A percentile compares a stretch with the other conserved stretches of the same genome.
Evolutionary conservation across 1,140 invertebrate species (phyloP).

Genomic region (Anthonomus grandis): DNA sequence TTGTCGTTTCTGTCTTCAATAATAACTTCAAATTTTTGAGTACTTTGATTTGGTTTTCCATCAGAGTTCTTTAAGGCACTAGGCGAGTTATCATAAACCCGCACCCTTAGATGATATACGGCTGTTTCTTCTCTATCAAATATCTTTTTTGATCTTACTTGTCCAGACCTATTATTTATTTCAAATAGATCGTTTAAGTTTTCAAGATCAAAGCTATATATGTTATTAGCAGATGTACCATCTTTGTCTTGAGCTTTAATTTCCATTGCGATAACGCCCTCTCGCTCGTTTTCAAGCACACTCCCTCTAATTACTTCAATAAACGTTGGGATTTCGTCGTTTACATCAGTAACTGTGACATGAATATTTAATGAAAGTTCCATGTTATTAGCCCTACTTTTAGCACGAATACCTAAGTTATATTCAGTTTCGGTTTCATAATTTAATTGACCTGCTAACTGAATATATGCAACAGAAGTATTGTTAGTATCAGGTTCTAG

Average conservation of each 20-base stretch:
- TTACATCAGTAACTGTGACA: constrained; percentile 78
- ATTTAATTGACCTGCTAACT: constrained; percentile 70
- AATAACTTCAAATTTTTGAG: constrained; percentile 77
- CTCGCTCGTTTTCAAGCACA: constrained; percentile 75
- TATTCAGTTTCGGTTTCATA: constrained; percentile 82
- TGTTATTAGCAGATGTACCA: constrained; percentile 75
- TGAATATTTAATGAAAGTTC: constrained; percentile 69
- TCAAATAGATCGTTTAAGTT: constrained; percentile 69
- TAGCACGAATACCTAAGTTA: constrained; percentile 74
- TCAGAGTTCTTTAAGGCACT: constrained; percentile 73
- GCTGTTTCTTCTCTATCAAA: constrained; percentile 80
- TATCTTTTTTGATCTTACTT: constrained; percentile 70
- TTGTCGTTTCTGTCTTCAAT: constrained; percentile 93
- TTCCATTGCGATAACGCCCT: constrained; percentile 74
- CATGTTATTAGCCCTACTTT: constrained; percentile 78
- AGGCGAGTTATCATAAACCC: constrained; percentile 80
- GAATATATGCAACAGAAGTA: constrained; percentile 64
- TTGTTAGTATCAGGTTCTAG: constrained; percentile 59
- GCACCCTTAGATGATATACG: constrained; percentile 80
- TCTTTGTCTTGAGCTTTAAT: constrained; percentile 78
- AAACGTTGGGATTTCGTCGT: constrained; percentile 84
- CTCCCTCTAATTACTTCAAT: constrained; percentile 71
- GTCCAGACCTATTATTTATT: constrained; percentile 78
- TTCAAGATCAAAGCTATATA: constrained; percentile 71
- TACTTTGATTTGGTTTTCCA: constrained; percentile 64